Evolutionary conservation across 2,113 vertebrate genomes (phyloP).

Genomic region (Tenebrosternarchus preto): DNA sequence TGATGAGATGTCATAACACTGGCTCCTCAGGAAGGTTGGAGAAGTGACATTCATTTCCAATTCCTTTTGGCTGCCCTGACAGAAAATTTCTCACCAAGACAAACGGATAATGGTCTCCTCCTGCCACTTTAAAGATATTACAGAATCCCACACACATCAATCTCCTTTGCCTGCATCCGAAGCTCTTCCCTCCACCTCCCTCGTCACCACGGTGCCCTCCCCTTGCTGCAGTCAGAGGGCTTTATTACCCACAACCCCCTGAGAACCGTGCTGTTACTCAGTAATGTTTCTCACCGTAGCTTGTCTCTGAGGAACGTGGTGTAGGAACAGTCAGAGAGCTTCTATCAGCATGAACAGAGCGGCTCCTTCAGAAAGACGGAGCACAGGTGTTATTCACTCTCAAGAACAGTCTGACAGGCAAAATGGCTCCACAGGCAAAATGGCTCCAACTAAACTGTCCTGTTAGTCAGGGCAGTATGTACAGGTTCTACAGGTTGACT

Average conservation of each 20-base stretch:
- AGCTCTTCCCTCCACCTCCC: constrained; percentile 36
- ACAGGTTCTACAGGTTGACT: too few relatives aligned
- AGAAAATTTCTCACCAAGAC: constrained; percentile 66
- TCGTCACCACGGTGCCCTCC: not conserved
- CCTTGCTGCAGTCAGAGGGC: constrained; percentile 40
- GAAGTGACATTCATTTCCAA: constrained; percentile 70
- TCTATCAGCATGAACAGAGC: not conserved
- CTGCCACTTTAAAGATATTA: constrained; percentile 74
- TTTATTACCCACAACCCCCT: constrained; percentile 42
- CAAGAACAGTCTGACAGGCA: too few relatives aligned
- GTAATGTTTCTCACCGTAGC: not conserved
- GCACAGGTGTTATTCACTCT: too few relatives aligned
- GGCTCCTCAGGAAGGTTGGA: constrained; percentile 53
- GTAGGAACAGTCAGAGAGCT: not conserved
- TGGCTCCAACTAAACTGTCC: too few relatives aligned
- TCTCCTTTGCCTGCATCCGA: constrained; percentile 58
- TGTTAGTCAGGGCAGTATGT: too few relatives aligned
- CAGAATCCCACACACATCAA: constrained; percentile 66
- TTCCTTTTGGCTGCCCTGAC: constrained; percentile 65
- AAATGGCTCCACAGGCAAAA: too few relatives aligned
- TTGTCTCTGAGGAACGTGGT: not conserved
- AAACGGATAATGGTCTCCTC: constrained; percentile 68
- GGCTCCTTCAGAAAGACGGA: too few relatives aligned
- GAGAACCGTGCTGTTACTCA: constrained; percentile 25
- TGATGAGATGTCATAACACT: constrained; percentile 60